These are phyloP conservation scores for Achatina immaculata DNA, from an alignment of 1,140 invertebrate genomes.

Conservation along the genomic window DNA sequence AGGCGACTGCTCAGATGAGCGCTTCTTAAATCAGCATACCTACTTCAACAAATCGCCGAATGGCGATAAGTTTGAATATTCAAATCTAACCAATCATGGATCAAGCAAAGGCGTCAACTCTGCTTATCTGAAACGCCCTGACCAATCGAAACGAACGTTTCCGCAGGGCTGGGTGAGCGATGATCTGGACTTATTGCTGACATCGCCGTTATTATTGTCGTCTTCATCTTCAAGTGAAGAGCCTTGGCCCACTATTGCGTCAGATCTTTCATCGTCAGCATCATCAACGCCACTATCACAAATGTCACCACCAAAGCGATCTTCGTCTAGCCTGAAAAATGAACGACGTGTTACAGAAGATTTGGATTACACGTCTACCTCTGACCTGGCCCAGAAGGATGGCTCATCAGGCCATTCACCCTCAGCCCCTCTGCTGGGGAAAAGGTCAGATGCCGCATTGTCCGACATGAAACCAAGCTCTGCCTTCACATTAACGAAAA, in stretches of 20 bases:
- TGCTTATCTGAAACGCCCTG: neutral
- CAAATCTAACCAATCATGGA: neutral
- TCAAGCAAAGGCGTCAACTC: neutral
- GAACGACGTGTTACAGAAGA: neutral
- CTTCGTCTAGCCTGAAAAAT: neutral
- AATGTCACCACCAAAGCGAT: neutral
- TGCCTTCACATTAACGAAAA: neutral
- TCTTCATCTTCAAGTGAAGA: constrained; percentile 17
- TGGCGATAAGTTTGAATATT: no score
- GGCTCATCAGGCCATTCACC: neutral
- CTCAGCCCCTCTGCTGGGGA: neutral
- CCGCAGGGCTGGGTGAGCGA: neutral
- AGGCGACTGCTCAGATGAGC: neutral
- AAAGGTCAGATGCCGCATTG: neutral
- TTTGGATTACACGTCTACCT: neutral
- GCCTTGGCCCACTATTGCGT: neutral
- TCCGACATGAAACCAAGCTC: neutral
- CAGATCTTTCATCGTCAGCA: neutral
- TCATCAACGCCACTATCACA: neutral
- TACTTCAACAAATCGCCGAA: neutral
- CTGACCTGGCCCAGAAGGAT: neutral
- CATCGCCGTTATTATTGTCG: constrained; percentile 3
- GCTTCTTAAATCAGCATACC: neutral
- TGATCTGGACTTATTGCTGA: neutral
- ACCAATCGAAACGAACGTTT: neutral